Base-by-base conservation (phyloP, 1,140 invertebrate species). In the Nephila pilipes region DNA sequence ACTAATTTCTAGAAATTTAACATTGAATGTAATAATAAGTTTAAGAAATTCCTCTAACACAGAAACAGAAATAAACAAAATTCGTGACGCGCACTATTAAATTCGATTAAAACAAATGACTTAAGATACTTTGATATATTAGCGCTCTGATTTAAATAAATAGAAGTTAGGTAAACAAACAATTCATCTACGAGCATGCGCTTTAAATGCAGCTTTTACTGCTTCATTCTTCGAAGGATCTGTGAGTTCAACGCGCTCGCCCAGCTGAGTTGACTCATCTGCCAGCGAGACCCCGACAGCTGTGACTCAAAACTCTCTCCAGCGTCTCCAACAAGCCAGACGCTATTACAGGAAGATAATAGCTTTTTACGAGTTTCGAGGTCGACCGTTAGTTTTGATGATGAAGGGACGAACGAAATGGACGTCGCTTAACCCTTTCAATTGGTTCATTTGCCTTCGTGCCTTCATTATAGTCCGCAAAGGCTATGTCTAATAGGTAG, bases 271-370 rank as follows among this genome's bases (percentile, higher is more conserved):
- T 85, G 83, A 85, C 54, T 85, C 83, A 85, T 60, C 57, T 29
- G 25, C 22, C 38, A 8, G 8, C 2, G 46, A 63, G 36, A 58
- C 22, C 12, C 12, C 63, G 55, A 36, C 65, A 85, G 87, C 87
- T 79, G 87, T 80, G 87, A 90, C 46, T 46, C 46, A 46, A 46
- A 46, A 46, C 65, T 90, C 87, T 32, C 69, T 36, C 20, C 46
- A 36, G 58, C 16, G 38, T 55, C 87, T 65, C 85, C 65, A 87
- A 87, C 60, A 57, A 57, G 65, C 87, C 69, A 90, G 87, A 90
- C 87, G 55, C n/a, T 69, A 80, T 90, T 85, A 57, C n/a, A 58
- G 4, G 46, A 25, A 69, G 87, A 90, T 90, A 90, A 90, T 90
- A 12, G 69, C n/a, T 25, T 69, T 90, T 32, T 69, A 69, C 65